phyloP scores from a whole-genome alignment of 2,888 invertebrate genomes.

The Diaphora mendica region DNA sequence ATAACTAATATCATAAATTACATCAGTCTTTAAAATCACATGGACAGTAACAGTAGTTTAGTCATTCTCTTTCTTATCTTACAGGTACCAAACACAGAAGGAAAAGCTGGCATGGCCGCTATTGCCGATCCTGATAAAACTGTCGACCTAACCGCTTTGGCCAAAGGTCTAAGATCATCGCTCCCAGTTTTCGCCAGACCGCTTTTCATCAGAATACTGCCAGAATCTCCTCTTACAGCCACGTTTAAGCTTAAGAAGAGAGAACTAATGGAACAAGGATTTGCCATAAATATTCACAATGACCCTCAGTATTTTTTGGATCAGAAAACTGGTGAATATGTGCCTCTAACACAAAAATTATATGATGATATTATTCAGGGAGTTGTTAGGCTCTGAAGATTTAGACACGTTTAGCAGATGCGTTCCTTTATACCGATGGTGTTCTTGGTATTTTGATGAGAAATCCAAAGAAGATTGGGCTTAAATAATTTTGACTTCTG shows the following conservation, averaged over 20 bases:
- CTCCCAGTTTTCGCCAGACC: constrained; percentile 95
- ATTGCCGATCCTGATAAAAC: constrained; percentile 91
- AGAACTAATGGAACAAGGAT: constrained; percentile 94
- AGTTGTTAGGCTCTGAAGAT: constrained; percentile 79
- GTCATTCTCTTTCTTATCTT: constrained; percentile 13
- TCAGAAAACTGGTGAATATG: constrained; percentile 76
- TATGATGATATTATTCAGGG: constrained; percentile 82
- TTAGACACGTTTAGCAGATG: neutral
- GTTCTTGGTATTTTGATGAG: neutral
- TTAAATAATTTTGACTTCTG: neutral
- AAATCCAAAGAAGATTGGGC: neutral
- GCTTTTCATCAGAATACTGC: constrained; percentile 92
- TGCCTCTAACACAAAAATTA: constrained; percentile 78
- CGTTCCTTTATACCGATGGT: neutral
- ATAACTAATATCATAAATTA: no score
- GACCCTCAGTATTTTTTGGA: constrained; percentile 91
- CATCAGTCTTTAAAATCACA: no score
- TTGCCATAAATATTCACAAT: constrained; percentile 86
- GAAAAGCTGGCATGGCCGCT: constrained; percentile 97
- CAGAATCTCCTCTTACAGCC: constrained; percentile 91
- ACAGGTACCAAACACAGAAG: constrained; percentile 92
- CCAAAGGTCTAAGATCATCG: constrained; percentile 76
- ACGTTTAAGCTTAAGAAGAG: constrained; percentile 98
- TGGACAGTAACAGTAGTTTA: neutral
- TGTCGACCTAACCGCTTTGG: constrained; percentile 86